Conservation (phyloP, 2,113 vertebrate species). For the Pseudorectes ferrugineus region DNA sequence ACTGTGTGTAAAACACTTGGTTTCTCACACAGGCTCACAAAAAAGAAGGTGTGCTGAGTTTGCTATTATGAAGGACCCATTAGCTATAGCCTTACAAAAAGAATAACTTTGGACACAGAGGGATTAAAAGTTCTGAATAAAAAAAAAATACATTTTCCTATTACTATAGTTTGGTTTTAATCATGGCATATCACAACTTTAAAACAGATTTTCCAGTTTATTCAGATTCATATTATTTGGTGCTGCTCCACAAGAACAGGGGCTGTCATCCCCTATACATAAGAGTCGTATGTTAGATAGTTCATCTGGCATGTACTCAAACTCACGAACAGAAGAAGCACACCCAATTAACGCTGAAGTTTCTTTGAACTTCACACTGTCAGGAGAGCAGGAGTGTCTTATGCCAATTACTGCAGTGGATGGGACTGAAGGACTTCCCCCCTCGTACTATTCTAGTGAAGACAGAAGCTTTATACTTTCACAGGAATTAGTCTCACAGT, state of each 20-base stretch:
- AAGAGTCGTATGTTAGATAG: rapidly evolving
- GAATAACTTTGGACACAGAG: not conserved
- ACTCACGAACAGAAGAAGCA: not conserved
- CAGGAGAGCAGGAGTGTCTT: not conserved
- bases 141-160: not conserved
- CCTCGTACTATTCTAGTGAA: not conserved
- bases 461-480: not conserved
- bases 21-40: not conserved
- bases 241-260: not conserved
- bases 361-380: not conserved
- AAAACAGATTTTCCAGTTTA: not conserved
- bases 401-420: not conserved
- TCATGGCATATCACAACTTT: not conserved
- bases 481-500: not conserved
- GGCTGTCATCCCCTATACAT: not conserved
- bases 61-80: not conserved
- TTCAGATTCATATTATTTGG: not conserved
- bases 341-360: not conserved
- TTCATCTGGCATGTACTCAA: not conserved
- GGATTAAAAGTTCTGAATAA: not conserved
- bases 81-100: not conserved
- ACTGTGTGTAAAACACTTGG: not conserved
- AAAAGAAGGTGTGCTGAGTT: not conserved
- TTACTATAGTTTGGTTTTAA: not conserved
- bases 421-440: not conserved